Conservation (phyloP, 2,797 vertebrate genomes). For the Adelosebastes latens region DNA sequence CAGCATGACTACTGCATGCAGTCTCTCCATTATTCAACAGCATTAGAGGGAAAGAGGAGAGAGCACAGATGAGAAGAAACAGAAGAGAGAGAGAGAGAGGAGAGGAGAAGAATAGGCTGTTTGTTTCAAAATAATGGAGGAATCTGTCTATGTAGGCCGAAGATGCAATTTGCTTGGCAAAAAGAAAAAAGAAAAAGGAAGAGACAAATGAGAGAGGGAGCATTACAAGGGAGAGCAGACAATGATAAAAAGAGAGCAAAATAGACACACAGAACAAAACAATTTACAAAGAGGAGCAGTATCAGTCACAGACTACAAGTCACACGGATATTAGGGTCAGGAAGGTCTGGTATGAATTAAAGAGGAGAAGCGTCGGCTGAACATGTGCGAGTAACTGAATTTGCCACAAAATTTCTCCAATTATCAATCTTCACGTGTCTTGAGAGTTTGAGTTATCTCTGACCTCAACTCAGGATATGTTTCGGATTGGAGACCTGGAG, state of each 20-base stretch:
- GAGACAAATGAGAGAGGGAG: conserved; percentile 36
- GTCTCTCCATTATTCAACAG: conserved; percentile 81
- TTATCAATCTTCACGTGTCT: conserved; percentile 47
- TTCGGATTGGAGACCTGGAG: conserved; percentile 41
- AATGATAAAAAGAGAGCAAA: conserved; percentile 35
- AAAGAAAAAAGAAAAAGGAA: neutral
- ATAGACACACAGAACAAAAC: conserved; percentile 41
- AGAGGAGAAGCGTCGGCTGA: conserved; percentile 11
- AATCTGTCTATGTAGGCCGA: conserved; percentile 49
- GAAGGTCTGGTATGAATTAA: conserved; percentile 48
- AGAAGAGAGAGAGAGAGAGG: conserved; percentile 32
- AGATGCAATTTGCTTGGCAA: conserved; percentile 45
- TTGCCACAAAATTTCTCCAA: conserved; percentile 19
- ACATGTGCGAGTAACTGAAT: conserved; percentile 21
- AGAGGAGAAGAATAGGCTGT: conserved; percentile 50
- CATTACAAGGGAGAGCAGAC: conserved; percentile 34
- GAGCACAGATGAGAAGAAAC: conserved; percentile 63
- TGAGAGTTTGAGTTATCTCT: conserved; percentile 50
- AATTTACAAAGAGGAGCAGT: conserved; percentile 32
- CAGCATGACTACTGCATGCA: conserved; percentile 77
- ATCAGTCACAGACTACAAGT: conserved; percentile 49
- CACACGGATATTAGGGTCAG: conserved; percentile 29
- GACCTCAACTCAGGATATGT: conserved; percentile 47
- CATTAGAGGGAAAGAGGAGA: conserved; percentile 64
- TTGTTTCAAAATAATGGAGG: conserved; percentile 60